phyloP scores from a whole-genome alignment of 2,113 vertebrate species.

The Galeopterus variegatus region DNA sequence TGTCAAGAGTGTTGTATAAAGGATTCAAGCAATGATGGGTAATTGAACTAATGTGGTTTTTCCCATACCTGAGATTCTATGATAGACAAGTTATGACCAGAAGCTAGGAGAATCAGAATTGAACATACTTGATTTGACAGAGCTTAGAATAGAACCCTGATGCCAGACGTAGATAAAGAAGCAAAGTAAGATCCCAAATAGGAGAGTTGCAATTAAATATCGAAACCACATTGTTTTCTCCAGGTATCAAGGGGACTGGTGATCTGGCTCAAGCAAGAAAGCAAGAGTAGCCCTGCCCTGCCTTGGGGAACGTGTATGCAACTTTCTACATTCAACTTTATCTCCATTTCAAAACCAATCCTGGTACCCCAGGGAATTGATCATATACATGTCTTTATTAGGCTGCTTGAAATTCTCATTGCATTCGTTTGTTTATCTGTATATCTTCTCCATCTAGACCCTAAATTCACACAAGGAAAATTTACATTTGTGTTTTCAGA shows the following conservation, averaged over 20 bases:
- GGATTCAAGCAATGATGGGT: background rate
- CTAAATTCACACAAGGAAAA: slow-evolving; percentile 1
- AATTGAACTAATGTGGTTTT: background rate
- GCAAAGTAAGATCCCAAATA: background rate
- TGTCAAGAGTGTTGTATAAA: background rate
- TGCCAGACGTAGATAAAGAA: background rate
- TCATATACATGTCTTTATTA: background rate
- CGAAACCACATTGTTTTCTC: background rate
- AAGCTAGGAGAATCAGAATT: background rate
- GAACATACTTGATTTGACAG: background rate
- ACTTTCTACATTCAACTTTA: background rate
- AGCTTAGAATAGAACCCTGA: background rate
- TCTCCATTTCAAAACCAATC: background rate
- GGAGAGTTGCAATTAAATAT: background rate
- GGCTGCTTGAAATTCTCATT: background rate
- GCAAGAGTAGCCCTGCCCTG: background rate
- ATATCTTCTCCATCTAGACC: background rate
- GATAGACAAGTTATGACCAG: background rate
- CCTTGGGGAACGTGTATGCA: background rate
- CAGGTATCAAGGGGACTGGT: background rate
- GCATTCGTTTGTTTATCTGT: background rate
- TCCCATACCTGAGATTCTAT: background rate
- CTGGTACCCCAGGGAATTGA: background rate
- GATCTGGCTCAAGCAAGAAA: background rate
- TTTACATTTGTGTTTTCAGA: slow-evolving; percentile 15